Evolutionary conservation across 2,113 vertebrate species (phyloP), one percentile per base, ranked within the genome.

Genomic region (Aplodontia rufa): DNA sequence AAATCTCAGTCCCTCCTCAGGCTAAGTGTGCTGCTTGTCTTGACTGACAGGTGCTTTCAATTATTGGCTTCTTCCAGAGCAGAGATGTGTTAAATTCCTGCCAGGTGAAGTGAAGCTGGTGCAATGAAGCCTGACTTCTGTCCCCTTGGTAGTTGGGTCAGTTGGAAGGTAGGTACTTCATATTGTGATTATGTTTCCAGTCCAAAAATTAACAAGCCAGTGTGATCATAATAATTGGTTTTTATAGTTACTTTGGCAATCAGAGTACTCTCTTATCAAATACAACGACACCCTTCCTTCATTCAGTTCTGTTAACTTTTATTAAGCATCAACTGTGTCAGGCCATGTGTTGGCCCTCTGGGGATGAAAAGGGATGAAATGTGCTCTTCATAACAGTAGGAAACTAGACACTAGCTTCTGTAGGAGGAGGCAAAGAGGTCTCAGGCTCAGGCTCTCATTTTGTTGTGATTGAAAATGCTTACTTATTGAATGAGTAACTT

Each of bases 301-400:
- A 60, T 93, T 92, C 49, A 91, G 16, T 71, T 75, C 75, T 75
- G 35, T 83, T 55, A 89, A 35, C 71, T 95, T 88, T 91, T 87
- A 89, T 80, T 49, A 96, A 74, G 49, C 68, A 75, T 42, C 81
- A 74, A 1, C 26, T 60, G 32, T 79, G 3, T 68, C 60, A 9
- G 75, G 55, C 68, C 22, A 30, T 37, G 8, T 8, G 26, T 40
- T 30, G 74, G 22, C 14, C 30, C 55, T 37, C 3, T 11, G 20
- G 4, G 78, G 30, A 64, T 72, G 49, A 76, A 51, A 80, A 69
- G 87, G 68, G 37, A 82, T 87, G 86, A 88, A 55, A 42, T 42
- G 16, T 49, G 7, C 35, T 87, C 80, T 60, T 90, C 30, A 12
- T 0, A 37, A 90, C 55, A 24, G 30, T 32, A 47, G 64, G 53